Percentiles rank a stretch among this genome's conserved stretches.
These are phyloP conservation scores for Pseudorhombus dupliciocellatus DNA, from an alignment of 2,113 vertebrate genomes.

Conservation along the genomic window DNA sequence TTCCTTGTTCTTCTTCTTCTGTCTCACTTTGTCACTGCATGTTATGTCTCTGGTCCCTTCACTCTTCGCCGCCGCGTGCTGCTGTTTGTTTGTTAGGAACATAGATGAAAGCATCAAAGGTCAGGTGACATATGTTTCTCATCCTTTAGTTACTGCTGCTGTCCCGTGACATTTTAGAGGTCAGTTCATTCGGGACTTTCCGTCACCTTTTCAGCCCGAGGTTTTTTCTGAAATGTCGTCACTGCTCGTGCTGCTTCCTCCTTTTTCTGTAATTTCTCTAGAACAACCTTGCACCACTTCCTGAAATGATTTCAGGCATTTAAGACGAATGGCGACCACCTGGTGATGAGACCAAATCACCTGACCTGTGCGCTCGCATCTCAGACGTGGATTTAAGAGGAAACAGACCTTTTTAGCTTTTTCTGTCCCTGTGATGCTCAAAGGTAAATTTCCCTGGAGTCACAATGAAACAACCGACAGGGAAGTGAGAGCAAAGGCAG, in stretches of 20 bases:
- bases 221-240: conserved; percentile 25
- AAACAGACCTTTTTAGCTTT: neutral
- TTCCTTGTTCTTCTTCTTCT: too few species aligned
- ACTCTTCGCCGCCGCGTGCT: neutral
- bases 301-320: neutral
- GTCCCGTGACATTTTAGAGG: conserved; percentile 42
- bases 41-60: neutral
- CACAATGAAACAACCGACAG: conserved; percentile 4
- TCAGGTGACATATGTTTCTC: conserved; percentile 27
- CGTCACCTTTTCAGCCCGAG: conserved; percentile 3
- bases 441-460: conserved; percentile 9
- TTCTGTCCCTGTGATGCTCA: neutral
- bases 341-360: neutral
- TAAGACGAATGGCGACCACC: neutral
- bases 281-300: neutral
- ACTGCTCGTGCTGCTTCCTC: conserved; percentile 1
- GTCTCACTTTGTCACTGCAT: neutral
- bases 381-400: neutral
- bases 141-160: conserved; percentile 24
- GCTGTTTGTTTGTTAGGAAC: conserved; percentile 7
- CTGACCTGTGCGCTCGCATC: conserved; percentile 12
- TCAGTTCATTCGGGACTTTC: conserved; percentile 15
- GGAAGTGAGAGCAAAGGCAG: conserved; percentile 1
- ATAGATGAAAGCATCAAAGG: conserved; percentile 22
- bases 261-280: conserved; percentile 2